These are phyloP conservation scores for Lanius collurio DNA, from an alignment of 2,113 vertebrate genomes.

Conservation along the genomic window DNA sequence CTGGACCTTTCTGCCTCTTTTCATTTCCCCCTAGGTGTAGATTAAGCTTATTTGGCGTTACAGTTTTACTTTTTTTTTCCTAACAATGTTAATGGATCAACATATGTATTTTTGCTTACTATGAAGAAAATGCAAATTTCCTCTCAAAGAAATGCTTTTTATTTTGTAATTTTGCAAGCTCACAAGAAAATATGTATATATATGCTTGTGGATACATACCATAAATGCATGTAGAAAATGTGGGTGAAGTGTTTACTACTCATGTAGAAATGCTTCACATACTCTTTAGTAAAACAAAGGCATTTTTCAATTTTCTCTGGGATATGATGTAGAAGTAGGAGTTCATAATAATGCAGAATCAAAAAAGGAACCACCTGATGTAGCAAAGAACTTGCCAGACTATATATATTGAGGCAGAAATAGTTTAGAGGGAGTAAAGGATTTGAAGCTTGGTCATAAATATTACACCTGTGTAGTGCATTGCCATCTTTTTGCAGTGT, in stretches of 20 bases:
- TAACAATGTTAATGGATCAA: background rate
- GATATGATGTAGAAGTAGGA: background rate
- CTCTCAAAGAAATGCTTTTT: background rate
- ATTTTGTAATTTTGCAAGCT: background rate
- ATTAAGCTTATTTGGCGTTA: background rate
- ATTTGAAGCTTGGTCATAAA: background rate
- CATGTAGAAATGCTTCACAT: background rate
- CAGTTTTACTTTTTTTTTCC: background rate
- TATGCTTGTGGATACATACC: background rate
- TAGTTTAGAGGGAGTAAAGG: background rate
- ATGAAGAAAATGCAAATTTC: background rate
- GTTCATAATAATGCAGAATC: background rate
- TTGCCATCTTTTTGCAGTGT: background rate
- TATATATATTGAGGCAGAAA: background rate
- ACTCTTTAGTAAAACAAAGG: background rate
- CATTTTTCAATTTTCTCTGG: background rate
- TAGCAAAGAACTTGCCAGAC: background rate
- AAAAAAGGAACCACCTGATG: background rate
- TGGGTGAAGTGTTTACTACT: background rate
- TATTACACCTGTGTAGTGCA: background rate
- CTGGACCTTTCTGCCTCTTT: background rate
- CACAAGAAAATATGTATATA: background rate
- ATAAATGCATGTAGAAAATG: background rate
- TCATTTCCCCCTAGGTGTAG: background rate
- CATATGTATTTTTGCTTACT: background rate